These are phyloP conservation scores for Riptortus pedestris DNA, from an alignment of 1,140 invertebrate genomes.

Conservation along the genomic window DNA sequence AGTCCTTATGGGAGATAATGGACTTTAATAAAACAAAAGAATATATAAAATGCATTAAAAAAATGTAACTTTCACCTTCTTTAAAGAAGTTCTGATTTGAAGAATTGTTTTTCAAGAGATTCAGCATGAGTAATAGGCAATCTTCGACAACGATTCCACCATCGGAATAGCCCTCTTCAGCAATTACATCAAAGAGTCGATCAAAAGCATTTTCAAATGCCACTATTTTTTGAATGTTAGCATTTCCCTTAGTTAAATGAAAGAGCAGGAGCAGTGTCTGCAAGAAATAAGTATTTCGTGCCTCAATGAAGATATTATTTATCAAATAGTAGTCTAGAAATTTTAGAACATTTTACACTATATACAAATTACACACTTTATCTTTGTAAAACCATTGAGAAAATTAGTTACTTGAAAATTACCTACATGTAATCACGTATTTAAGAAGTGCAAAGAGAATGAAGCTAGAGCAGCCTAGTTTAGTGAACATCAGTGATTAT, in stretches of 20 bases:
- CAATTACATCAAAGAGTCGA: conserved; percentile 84
- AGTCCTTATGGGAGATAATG: too few relatives aligned
- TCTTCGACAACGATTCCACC: conserved; percentile 98
- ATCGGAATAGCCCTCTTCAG: conserved; percentile 83
- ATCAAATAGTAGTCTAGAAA: background rate
- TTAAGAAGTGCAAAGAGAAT: too few relatives aligned
- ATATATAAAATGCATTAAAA: too few relatives aligned
- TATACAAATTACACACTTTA: background rate
- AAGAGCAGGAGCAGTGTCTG: conserved; percentile 80
- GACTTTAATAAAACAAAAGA: too few relatives aligned
- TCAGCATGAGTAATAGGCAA: conserved; percentile 88
- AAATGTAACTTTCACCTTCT: too few relatives aligned
- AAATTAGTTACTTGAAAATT: too few relatives aligned
- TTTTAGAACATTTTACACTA: background rate
- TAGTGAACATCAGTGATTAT: too few relatives aligned
- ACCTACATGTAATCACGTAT: too few relatives aligned
- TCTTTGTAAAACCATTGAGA: too few relatives aligned
- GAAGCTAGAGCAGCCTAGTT: too few relatives aligned
- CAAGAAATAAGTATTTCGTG: conserved; percentile 32
- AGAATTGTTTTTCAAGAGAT: conserved; percentile 86
- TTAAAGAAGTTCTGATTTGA: conserved; percentile 99
- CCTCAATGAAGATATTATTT: conserved; percentile 7
- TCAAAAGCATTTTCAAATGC: conserved; percentile 99
- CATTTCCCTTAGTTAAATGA: conserved; percentile 88
- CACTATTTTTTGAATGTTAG: conserved; percentile 98